Evolutionary conservation across 2,797 vertebrate genomes (phyloP).

Genomic region (Todus mexicanus): DNA sequence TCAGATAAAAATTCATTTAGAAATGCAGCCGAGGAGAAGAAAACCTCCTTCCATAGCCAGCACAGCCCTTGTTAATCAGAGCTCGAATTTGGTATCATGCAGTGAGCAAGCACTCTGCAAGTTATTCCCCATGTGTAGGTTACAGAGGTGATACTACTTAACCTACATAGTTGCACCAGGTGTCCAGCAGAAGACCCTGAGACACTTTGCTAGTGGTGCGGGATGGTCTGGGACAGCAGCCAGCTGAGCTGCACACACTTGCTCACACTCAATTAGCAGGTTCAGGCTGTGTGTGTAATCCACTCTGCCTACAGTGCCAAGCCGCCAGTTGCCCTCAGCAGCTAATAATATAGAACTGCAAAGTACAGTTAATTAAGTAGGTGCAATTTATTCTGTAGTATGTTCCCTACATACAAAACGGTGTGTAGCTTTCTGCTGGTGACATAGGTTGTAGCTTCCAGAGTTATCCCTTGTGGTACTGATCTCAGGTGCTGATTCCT

Average conservation of each 20-base stretch:
- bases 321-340: constrained; percentile 7
- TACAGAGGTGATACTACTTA: not conserved
- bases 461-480: not conserved
- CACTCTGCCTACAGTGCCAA: not conserved
- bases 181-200: not conserved
- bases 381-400: not conserved
- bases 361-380: constrained; percentile 10
- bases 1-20: constrained; percentile 9
- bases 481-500: not conserved
- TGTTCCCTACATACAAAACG: not conserved
- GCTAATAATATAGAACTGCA: not conserved
- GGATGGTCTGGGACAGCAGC: not conserved
- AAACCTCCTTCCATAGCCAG: not conserved
- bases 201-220: not conserved
- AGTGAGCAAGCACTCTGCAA: not conserved
- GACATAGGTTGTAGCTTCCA: not conserved
- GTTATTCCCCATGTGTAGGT: rapidly evolving
- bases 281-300: not conserved
- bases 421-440: not conserved
- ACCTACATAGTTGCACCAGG: rapidly evolving
- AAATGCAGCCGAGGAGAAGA: not conserved
- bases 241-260: not conserved
- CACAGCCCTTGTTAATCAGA: not conserved
- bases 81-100: not conserved
- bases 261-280: constrained; percentile 3